Conservation (phyloP, 1,140 invertebrate genomes). For the Pachyrhynchus sulphureomaculatus region DNA sequence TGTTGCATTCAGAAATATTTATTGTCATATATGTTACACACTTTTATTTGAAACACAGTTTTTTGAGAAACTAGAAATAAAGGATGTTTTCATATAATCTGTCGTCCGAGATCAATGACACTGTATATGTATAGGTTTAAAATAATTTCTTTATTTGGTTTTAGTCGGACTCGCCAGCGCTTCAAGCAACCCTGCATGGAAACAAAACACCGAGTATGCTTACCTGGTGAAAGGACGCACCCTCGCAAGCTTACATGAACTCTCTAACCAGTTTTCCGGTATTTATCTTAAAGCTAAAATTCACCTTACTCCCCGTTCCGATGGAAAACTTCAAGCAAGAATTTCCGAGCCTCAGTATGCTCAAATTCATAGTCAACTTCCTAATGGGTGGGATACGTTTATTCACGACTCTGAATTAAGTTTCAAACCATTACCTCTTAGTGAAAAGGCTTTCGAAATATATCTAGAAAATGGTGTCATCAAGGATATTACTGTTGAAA, state of each 20-base stretch:
- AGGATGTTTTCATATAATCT: too few relatives aligned
- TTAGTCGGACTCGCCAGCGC: conserved; percentile 42
- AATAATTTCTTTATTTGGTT: conserved; percentile 23
- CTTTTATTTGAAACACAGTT: too few relatives aligned
- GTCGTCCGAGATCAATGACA: too few relatives aligned
- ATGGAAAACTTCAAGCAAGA: conserved; percentile 54
- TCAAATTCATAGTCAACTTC: conserved; percentile 56
- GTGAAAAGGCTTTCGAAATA: conserved; percentile 62
- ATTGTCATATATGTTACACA: too few relatives aligned
- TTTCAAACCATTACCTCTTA: conserved; percentile 55
- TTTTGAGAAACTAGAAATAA: too few relatives aligned
- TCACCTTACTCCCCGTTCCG: conserved; percentile 53
- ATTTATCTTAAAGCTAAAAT: conserved; percentile 58
- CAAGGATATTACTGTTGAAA: conserved; percentile 55
- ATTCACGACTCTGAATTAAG: conserved; percentile 54
- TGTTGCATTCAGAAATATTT: too few relatives aligned
- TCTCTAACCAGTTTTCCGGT: conserved; percentile 56
- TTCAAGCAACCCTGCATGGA: conserved; percentile 29
- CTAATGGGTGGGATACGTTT: conserved; percentile 51
- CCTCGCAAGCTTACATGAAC: conserved; percentile 55
- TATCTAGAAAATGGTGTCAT: conserved; percentile 61
- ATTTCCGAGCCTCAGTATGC: conserved; percentile 57
- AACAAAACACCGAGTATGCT: conserved; percentile 56
- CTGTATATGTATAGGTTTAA: too few relatives aligned
- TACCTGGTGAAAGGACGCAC: conserved; percentile 62